phyloP scores from a whole-genome alignment of 2,888 invertebrate genomes.

The Scrobipalpa atriplicella region DNA sequence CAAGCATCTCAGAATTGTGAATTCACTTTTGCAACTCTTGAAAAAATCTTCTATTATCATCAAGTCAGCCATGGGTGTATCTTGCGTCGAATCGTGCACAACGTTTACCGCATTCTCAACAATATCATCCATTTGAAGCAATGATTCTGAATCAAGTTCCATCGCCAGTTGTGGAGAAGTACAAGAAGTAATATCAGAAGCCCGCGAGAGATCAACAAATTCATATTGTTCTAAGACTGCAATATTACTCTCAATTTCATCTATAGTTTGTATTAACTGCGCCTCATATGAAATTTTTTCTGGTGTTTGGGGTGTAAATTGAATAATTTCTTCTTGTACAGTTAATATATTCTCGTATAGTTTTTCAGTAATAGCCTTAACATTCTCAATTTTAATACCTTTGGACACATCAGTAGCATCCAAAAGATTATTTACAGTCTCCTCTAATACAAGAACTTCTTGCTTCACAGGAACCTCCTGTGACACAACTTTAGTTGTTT shows the following conservation, averaged over 20 bases:
- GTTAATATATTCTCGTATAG: constrained; percentile 57
- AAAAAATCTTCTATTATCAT: constrained; percentile 64
- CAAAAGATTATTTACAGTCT: constrained; percentile 53
- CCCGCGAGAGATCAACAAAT: constrained; percentile 62
- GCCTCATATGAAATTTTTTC: constrained; percentile 56
- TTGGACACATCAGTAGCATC: constrained; percentile 55
- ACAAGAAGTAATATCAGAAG: constrained; percentile 56
- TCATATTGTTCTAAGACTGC: constrained; percentile 67
- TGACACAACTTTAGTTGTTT: constrained; percentile 43
- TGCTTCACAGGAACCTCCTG: constrained; percentile 33
- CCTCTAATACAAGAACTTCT: constrained; percentile 49
- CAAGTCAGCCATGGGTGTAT: constrained; percentile 54
- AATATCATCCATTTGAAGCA: constrained; percentile 58
- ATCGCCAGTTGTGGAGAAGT: constrained; percentile 51
- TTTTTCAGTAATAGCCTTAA: constrained; percentile 61
- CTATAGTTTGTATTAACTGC: constrained; percentile 60
- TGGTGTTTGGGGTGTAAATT: constrained; percentile 52
- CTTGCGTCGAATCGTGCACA: constrained; percentile 53
- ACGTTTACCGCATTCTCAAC: constrained; percentile 58
- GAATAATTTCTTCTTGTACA: constrained; percentile 64
- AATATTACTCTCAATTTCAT: constrained; percentile 65
- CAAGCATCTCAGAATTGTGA: constrained; percentile 58
- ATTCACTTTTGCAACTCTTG: constrained; percentile 61
- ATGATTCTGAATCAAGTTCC: constrained; percentile 58
- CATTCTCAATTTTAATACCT: constrained; percentile 56